Conservation (phyloP, 1,140 invertebrate species). For the Sweltsa coloradensis region DNA sequence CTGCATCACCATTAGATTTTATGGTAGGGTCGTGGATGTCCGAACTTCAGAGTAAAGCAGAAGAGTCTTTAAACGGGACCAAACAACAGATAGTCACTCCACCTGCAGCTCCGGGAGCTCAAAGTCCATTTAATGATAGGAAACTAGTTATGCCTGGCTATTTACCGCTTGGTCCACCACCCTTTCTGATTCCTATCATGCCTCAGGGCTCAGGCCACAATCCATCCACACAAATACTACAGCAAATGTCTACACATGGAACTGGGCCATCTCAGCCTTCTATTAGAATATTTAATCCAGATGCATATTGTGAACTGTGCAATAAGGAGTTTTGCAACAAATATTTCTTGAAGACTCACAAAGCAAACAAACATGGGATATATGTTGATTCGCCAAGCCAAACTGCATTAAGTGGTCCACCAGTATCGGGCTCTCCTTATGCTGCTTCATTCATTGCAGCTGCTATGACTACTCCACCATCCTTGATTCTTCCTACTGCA, state of each 20-base stretch:
- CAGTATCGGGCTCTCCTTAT: not conserved
- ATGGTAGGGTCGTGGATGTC: not conserved
- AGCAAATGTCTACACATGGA: not conserved
- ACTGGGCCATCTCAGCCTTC: slow-evolving; percentile 46
- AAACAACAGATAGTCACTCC: not conserved
- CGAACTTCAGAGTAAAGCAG: not conserved
- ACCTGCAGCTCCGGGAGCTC: not conserved
- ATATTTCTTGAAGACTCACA: slow-evolving; percentile 97
- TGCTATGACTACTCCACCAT: too few relatives aligned
- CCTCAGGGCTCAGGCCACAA: slow-evolving; percentile 25
- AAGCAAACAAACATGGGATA: slow-evolving; percentile 89
- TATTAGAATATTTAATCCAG: slow-evolving; percentile 80
- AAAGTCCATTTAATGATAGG: not conserved
- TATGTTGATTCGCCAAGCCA: slow-evolving; percentile 45
- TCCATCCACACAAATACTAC: slow-evolving; percentile 6
- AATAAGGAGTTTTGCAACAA: slow-evolving; percentile 99
- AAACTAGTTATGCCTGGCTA: not conserved
- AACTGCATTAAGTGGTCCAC: not conserved
- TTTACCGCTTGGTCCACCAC: slow-evolving; percentile 5
- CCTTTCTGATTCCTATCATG: slow-evolving; percentile 13
- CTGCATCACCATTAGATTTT: not conserved
- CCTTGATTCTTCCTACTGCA: too few relatives aligned
- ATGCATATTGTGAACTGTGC: slow-evolving; percentile 92
- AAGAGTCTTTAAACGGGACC: not conserved
- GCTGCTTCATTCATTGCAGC: slow-evolving; percentile 12